Evolutionary conservation across 2,888 invertebrate genomes (phyloP).

Genomic region (Brenthis hecate): DNA sequence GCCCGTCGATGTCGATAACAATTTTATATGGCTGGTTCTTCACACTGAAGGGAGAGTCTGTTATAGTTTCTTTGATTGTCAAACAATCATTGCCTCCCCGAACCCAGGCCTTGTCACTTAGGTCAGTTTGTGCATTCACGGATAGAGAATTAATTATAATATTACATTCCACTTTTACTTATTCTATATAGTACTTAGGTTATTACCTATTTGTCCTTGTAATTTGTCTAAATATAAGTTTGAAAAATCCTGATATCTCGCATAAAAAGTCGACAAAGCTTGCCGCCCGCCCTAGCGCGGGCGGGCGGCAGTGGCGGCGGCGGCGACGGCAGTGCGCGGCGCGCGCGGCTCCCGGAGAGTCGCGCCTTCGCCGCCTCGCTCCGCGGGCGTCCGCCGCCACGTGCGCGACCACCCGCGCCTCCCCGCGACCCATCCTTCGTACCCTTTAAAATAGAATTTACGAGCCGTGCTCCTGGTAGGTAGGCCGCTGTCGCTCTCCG

Average conservation of each 20-base stretch:
- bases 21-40: not conserved
- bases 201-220: too few species aligned
- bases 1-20: not conserved
- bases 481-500: not conserved
- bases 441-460: conserved; percentile 37
- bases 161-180: too few species aligned
- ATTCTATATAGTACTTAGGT: too few species aligned
- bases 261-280: conserved; percentile 37
- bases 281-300: conserved; percentile 36
- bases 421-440: conserved; percentile 32
- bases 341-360: conserved; percentile 65
- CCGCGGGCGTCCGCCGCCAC: conserved; percentile 8
- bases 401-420: conserved; percentile 34
- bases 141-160: too few species aligned
- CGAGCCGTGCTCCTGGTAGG: conserved; percentile 15
- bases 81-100: too few species aligned
- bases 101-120: too few species aligned
- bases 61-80: too few species aligned
- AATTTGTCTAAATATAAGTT: not conserved
- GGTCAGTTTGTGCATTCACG: too few species aligned
- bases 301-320: conserved; percentile 34
- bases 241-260: conserved; percentile 26
- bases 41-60: too few species aligned
- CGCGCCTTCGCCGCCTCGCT: conserved; percentile 46
- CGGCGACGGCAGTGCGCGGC: conserved; percentile 67